phyloP scores from a whole-genome alignment of 2,113 vertebrate species.

The Redunca redunca region DNA sequence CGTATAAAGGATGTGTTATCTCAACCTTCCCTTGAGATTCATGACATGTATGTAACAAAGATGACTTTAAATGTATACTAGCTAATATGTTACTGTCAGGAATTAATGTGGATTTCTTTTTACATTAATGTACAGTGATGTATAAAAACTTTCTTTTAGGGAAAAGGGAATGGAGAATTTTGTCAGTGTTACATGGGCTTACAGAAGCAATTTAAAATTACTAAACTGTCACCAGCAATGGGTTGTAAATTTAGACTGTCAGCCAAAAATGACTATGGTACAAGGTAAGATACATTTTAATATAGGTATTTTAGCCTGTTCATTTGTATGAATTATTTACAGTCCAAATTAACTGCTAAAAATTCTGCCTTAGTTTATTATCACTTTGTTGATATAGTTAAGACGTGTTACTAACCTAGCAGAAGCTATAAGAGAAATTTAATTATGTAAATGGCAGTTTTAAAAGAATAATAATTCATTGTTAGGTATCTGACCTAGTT shows the following conservation, averaged over 20 bases:
- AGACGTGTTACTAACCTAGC: not conserved
- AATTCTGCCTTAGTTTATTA: not conserved
- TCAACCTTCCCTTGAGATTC: not conserved
- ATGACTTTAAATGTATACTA: not conserved
- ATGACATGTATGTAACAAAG: not conserved
- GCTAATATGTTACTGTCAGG: not conserved
- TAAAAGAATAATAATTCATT: slow-evolving; percentile 21
- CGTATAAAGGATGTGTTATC: not conserved
- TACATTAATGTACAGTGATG: slow-evolving; percentile 22
- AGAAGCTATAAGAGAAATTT: not conserved
- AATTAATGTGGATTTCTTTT: slow-evolving; percentile 18
- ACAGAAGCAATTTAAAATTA: slow-evolving; percentile 95
- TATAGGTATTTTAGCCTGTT: slow-evolving; percentile 28
- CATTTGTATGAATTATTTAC: slow-evolving; percentile 30
- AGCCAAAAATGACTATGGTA: slow-evolving; percentile 96
- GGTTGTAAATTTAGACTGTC: slow-evolving; percentile 96
- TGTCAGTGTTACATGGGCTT: slow-evolving; percentile 94
- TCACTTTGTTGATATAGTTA: not conserved
- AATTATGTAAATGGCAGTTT: slow-evolving; percentile 4
- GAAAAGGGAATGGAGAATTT: slow-evolving; percentile 90
- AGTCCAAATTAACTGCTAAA: slow-evolving; percentile 10
- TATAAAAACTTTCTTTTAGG: slow-evolving; percentile 81
- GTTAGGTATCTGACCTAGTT: slow-evolving; percentile 23
- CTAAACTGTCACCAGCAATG: slow-evolving; percentile 94
- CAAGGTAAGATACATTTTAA: slow-evolving; percentile 84